A percentile compares a stretch with the other conserved stretches of the same genome.
Conservation (phyloP, 1,140 invertebrate species). For the Drosophila pruinosa region DNA sequence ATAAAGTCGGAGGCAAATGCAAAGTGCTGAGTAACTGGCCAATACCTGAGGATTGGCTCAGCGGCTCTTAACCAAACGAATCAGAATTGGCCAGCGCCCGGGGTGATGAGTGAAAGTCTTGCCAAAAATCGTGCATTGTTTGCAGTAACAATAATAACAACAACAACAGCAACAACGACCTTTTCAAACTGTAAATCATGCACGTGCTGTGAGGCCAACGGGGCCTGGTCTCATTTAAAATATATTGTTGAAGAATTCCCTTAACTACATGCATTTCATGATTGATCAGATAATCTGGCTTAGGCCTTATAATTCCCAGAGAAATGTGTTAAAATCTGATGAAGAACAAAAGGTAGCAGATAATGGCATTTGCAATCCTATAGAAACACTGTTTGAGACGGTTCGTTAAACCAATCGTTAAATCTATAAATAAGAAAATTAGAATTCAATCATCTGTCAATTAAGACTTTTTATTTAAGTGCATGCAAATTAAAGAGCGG, state of each 20-base stretch:
- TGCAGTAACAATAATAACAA: constrained; percentile 19
- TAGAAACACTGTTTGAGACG: neutral
- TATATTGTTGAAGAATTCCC: constrained; percentile 33
- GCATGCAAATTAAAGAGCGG: constrained; percentile 64
- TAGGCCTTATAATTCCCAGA: neutral
- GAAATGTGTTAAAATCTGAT: constrained; percentile 42
- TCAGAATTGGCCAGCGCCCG: constrained; percentile 38
- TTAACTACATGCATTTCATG: constrained; percentile 8
- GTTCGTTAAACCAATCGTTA: constrained; percentile 57
- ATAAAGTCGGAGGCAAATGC: constrained; percentile 13
- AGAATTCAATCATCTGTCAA: constrained; percentile 71
- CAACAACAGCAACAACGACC: constrained; percentile 13
- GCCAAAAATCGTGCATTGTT: constrained; percentile 71
- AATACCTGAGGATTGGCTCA: neutral
- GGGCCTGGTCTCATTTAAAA: constrained; percentile 25
- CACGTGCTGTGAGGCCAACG: constrained; percentile 52
- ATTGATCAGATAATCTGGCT: constrained; percentile 33
- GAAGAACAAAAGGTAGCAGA: neutral
- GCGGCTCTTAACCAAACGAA: neutral
- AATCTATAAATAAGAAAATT: constrained; percentile 56
- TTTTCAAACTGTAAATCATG: constrained; percentile 22
- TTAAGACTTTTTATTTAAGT: constrained; percentile 44
- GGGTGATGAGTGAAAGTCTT: constrained; percentile 69
- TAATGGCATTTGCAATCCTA: constrained; percentile 2
- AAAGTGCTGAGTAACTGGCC: constrained; percentile 47